Evolutionary conservation across 23 tunicate genomes (phyloP).

Genomic region (Corella eumyota): DNA sequence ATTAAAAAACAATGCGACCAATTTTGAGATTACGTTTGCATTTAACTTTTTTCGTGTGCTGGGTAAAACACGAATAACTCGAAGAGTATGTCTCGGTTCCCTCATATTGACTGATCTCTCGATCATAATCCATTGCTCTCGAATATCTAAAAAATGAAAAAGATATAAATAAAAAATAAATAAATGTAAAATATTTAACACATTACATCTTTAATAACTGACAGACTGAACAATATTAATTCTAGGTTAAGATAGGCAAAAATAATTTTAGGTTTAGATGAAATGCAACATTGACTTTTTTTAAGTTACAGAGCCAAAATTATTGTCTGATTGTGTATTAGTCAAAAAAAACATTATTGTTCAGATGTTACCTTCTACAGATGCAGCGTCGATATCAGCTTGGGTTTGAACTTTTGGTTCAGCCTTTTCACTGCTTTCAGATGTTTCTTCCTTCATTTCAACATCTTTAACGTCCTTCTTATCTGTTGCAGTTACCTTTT

Average conservation of each 20-base stretch:
- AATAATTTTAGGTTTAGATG: no score
- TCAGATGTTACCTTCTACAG: conserved; percentile 41
- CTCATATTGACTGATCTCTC: conserved; percentile 51
- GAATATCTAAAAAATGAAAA: conserved; percentile 30
- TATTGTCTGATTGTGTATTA: not conserved
- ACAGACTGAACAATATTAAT: not conserved
- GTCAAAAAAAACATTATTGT: not conserved
- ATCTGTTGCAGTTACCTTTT: not conserved
- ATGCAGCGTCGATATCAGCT: conserved; percentile 21
- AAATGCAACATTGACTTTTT: no score
- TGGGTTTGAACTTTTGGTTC: conserved; percentile 38
- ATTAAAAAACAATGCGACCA: conserved; percentile 43
- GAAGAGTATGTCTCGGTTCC: conserved; percentile 52
- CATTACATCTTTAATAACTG: not conserved
- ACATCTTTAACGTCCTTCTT: conserved; percentile 12
- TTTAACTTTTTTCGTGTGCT: conserved; percentile 55
- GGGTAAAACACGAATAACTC: conserved; percentile 57
- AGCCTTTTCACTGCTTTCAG: not conserved
- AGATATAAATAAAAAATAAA: not conserved
- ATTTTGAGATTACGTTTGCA: conserved; percentile 10
- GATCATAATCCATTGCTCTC: conserved; percentile 50
- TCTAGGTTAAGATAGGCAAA: no score
- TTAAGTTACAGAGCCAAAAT: no score
- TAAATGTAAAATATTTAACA: not conserved
- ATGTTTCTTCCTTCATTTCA: conserved; percentile 14